Conservation (phyloP, 2,113 vertebrate genomes). For the Glaucomys volans region DNA sequence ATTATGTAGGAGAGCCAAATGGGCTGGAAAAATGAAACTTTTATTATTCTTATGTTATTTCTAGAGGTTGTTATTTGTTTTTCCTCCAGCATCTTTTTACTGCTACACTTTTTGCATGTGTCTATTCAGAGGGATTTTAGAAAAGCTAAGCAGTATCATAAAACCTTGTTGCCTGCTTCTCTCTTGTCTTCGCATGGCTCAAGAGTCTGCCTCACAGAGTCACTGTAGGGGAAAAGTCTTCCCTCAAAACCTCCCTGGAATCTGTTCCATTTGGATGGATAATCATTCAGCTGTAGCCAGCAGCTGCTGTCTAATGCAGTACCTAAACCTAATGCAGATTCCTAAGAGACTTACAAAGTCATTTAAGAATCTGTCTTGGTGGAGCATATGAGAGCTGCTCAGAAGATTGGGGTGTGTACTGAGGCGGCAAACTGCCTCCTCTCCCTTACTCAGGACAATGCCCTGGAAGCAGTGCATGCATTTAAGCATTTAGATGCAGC, state of each 20-base stretch:
- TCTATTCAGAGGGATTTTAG: background rate
- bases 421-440: background rate
- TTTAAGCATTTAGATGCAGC: background rate
- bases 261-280: conserved; percentile 8
- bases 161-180: background rate
- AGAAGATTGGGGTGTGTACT: background rate
- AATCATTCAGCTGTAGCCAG: conserved; percentile 24
- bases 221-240: background rate
- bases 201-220: background rate
- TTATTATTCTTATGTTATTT: conserved; percentile 68
- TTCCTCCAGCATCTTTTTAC: background rate
- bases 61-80: background rate
- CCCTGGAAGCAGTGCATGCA: background rate
- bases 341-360: background rate
- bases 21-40: conserved; percentile 31
- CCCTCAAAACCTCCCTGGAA: background rate
- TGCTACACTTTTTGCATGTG: background rate
- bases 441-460: rapidly evolving
- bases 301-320: background rate
- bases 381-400: background rate
- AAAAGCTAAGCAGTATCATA: background rate
- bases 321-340: background rate
- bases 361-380: background rate
- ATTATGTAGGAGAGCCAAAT: background rate
- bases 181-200: background rate